These are phyloP conservation scores for Xiphophorus birchmanni DNA, from an alignment of 2,797 vertebrate species.

Conservation along the genomic window DNA sequence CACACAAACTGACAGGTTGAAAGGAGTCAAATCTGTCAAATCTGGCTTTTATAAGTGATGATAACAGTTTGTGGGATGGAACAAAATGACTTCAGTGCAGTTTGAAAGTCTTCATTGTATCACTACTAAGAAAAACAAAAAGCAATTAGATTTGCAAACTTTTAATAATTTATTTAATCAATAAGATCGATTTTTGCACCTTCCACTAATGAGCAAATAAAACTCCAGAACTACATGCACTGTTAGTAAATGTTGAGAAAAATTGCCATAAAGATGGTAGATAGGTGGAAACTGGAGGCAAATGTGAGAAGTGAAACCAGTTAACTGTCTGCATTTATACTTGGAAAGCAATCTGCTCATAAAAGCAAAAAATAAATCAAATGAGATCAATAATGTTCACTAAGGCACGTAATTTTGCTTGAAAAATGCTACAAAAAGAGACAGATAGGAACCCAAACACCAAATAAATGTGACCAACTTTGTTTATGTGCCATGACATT, in stretches of 20 bases:
- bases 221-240: neutral
- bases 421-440: neutral
- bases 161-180: neutral
- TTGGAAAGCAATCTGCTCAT: neutral
- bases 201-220: neutral
- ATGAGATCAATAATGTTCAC: neutral
- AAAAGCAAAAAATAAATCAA: neutral
- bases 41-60: neutral
- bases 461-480: neutral
- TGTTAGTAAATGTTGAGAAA: neutral
- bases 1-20: neutral
- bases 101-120: neutral
- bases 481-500: neutral
- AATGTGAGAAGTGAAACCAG: neutral
- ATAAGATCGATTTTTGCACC: neutral
- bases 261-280: neutral
- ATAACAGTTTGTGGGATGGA: neutral
- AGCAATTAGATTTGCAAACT: neutral
- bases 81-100: neutral
- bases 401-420: neutral
- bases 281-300: neutral
- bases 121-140: neutral
- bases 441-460: neutral
- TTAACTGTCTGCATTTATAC: neutral
- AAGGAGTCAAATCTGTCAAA: neutral